Conservation (phyloP, 2,113 vertebrate genomes). For the Burhinus oedicnemus region DNA sequence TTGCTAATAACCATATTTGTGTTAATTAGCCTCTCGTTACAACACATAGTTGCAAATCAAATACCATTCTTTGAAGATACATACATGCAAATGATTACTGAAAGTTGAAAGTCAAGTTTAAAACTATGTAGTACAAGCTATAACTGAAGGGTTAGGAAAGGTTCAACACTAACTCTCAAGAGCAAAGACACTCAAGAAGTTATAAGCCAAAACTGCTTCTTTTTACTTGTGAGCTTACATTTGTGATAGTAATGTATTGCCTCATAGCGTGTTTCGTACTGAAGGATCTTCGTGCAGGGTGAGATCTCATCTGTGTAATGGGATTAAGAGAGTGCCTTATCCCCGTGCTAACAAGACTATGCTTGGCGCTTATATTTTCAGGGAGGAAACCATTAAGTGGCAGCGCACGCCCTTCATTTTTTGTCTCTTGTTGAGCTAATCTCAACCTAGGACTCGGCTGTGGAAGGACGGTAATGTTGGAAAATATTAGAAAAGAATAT, state of each 20-base stretch:
- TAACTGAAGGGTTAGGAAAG: conserved; percentile 46
- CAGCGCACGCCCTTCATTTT: not conserved
- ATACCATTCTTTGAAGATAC: conserved; percentile 58
- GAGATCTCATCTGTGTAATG: not conserved
- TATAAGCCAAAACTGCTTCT: not conserved
- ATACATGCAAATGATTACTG: conserved; percentile 37
- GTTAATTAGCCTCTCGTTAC: conserved; percentile 58
- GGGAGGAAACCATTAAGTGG: not conserved
- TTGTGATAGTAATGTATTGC: not conserved
- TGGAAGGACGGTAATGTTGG: not conserved
- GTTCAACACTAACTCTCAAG: conserved; percentile 10
- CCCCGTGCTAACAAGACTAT: not conserved
- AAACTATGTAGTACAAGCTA: not conserved
- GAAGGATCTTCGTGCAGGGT: not conserved
- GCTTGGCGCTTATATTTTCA: not conserved
- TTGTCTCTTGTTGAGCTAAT: not conserved
- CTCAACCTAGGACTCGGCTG: not conserved
- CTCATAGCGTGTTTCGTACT: not conserved
- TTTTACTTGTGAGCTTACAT: not conserved
- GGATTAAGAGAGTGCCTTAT: not conserved
- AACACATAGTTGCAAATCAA: conserved; percentile 60
- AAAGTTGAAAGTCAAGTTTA: conserved; percentile 59
- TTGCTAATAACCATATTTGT: conserved; percentile 53
- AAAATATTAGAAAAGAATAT: not conserved
- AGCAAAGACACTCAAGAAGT: not conserved